These are phyloP conservation scores for Chesias legatella DNA, from an alignment of 2,888 invertebrate species.

Conservation along the genomic window DNA sequence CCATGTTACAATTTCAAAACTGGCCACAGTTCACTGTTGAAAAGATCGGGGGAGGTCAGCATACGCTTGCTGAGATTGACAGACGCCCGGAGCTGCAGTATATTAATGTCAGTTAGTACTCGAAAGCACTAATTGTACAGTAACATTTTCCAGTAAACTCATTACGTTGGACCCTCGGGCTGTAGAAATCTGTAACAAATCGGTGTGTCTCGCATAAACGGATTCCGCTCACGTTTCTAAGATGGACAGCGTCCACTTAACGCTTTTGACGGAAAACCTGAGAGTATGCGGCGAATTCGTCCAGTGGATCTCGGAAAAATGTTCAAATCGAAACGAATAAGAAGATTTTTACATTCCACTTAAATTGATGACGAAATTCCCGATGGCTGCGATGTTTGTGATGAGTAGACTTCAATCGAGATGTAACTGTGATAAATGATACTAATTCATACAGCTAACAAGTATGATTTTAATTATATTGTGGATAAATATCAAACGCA, in stretches of 20 bases:
- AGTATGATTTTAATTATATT: too few species aligned
- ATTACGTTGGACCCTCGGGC: slow-evolving; percentile 53
- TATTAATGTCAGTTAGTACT: slow-evolving; percentile 64
- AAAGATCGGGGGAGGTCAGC: slow-evolving; percentile 26
- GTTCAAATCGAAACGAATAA: slow-evolving; percentile 8
- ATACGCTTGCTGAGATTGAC: slow-evolving; percentile 45
- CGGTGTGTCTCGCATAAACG: slow-evolving; percentile 20
- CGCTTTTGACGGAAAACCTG: slow-evolving; percentile 24
- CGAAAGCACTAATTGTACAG: slow-evolving; percentile 66
- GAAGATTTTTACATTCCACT: slow-evolving; percentile 13
- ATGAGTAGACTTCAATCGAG: too few species aligned
- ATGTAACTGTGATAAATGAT: too few species aligned
- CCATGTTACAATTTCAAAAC: too few species aligned
- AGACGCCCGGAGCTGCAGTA: slow-evolving; percentile 59
- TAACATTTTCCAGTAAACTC: slow-evolving; percentile 66
- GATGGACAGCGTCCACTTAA: slow-evolving; percentile 24
- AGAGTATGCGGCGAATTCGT: slow-evolving; percentile 21
- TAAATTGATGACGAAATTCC: too few species aligned
- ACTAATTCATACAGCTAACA: too few species aligned
- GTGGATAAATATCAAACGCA: too few species aligned
- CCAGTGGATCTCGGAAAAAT: slow-evolving; percentile 24
- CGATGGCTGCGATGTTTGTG: too few species aligned
- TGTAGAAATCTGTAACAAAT: slow-evolving; percentile 50
- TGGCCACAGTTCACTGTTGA: too few species aligned
- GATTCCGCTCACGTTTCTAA: slow-evolving; percentile 25